Percentiles rank a stretch among this genome's conserved stretches.
Evolutionary conservation across 2,113 vertebrate species (phyloP).

Genomic region (Sclerurus mexicanus): DNA sequence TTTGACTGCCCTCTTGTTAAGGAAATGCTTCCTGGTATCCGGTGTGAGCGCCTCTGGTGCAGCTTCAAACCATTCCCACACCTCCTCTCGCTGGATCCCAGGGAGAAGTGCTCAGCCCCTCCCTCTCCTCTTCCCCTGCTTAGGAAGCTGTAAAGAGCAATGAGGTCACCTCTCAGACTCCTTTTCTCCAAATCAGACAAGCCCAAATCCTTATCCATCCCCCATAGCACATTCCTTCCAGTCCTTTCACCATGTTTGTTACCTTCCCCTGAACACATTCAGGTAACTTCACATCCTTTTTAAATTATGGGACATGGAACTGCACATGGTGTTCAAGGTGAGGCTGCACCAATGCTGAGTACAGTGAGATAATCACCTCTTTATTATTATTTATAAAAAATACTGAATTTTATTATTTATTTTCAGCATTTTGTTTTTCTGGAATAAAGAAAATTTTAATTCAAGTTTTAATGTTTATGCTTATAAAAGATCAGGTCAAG

Average conservation of each 20-base stretch:
- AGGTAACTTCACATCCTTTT: background rate
- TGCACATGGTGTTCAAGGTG: background rate
- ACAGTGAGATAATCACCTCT: background rate
- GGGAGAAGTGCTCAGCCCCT: background rate
- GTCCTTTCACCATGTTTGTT: background rate
- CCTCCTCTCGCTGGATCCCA: background rate
- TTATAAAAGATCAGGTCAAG: conserved; percentile 26
- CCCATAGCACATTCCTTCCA: background rate
- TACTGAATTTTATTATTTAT: background rate
- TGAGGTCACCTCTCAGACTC: background rate
- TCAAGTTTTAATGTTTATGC: background rate
- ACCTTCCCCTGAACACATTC: background rate
- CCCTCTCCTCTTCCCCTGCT: background rate
- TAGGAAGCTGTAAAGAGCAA: background rate
- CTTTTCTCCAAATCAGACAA: background rate
- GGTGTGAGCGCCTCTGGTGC: background rate
- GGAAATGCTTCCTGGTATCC: background rate
- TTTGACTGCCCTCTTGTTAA: background rate
- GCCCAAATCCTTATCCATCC: background rate
- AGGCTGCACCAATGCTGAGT: background rate
- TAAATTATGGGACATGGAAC: background rate
- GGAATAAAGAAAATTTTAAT: background rate
- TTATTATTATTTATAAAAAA: background rate
- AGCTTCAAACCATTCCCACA: background rate
- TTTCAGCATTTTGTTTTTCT: background rate